Conservation (phyloP, 2,113 vertebrate genomes). For the Pardalotus punctatus region DNA sequence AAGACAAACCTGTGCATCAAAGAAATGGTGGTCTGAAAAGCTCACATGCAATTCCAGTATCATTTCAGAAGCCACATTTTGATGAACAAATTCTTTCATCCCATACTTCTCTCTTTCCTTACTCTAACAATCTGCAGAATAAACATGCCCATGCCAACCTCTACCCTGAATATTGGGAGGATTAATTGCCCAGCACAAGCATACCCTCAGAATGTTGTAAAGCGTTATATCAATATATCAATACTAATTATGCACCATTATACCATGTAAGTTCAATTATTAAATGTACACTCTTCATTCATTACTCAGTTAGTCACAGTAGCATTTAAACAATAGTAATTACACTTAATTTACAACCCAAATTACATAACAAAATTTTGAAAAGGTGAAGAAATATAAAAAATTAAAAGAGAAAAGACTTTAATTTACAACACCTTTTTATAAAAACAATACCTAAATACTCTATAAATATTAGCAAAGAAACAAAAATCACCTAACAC, state of each 20-base stretch:
- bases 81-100: not conserved
- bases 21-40: not conserved
- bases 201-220: not conserved
- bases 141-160: not conserved
- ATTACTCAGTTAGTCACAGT: not conserved
- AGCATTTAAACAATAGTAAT: not conserved
- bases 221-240: not conserved
- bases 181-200: not conserved
- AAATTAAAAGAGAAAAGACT: not conserved
- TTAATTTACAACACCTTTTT: not conserved
- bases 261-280: not conserved
- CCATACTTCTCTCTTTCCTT: not conserved
- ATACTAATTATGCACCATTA: slow-evolving; percentile 2
- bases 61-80: not conserved
- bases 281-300: not conserved
- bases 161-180: not conserved
- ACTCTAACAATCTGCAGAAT: not conserved
- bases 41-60: not conserved
- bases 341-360: not conserved
- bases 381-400: not conserved
- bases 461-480: not conserved
- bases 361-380: not conserved
- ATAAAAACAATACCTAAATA: not conserved
- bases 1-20: not conserved
- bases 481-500: not conserved